A percentile compares a stretch with the other conserved stretches of the same genome.
phyloP scores from a whole-genome alignment of 1,140 invertebrate genomes.

The Penaeus vannamei region DNA sequence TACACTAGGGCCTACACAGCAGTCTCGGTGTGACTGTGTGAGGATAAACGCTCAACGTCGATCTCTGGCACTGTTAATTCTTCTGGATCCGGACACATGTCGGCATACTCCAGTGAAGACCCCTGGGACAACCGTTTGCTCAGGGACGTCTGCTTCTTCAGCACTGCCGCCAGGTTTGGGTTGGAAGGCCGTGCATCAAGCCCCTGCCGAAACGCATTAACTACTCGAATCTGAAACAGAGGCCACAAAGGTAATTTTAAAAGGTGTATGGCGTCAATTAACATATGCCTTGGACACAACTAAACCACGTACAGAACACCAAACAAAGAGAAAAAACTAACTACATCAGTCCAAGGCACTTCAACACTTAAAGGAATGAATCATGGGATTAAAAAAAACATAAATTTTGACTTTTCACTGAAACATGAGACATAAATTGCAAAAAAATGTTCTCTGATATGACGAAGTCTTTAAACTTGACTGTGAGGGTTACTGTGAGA shows the following conservation, averaged over 20 bases:
- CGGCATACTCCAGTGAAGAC: conserved; percentile 92
- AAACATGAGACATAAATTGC: conserved; percentile 64
- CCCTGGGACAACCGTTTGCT: conserved; percentile 90
- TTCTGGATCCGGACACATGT: conserved; percentile 82
- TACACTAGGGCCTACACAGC: conserved; percentile 80
- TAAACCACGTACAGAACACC: conserved; percentile 64
- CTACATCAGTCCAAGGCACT: conserved; percentile 62
- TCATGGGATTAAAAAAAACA: conserved; percentile 60
- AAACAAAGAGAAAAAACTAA: conserved; percentile 63
- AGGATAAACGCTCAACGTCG: conserved; percentile 90
- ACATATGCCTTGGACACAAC: conserved; percentile 64
- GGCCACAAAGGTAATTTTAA: conserved; percentile 53
- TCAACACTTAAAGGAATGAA: conserved; percentile 63
- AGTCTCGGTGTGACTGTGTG: conserved; percentile 93
- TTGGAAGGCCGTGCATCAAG: conserved; percentile 94
- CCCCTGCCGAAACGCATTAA: conserved; percentile 99
- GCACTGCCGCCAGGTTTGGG: conserved; percentile 88
- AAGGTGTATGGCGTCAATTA: conserved; percentile 1
- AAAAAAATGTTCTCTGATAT: conserved; percentile 51
- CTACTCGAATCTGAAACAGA: conserved; percentile 94
- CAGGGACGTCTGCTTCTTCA: conserved; percentile 88
- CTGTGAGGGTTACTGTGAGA: conserved; percentile 66
- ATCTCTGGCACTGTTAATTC: conserved; percentile 90
- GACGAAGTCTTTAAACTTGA: conserved; percentile 57
- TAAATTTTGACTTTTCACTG: conserved; percentile 61